A percentile compares a stretch with the other conserved stretches of the same genome.
Conservation (phyloP, 2,888 invertebrate species). For the Mamestra brassicae region DNA sequence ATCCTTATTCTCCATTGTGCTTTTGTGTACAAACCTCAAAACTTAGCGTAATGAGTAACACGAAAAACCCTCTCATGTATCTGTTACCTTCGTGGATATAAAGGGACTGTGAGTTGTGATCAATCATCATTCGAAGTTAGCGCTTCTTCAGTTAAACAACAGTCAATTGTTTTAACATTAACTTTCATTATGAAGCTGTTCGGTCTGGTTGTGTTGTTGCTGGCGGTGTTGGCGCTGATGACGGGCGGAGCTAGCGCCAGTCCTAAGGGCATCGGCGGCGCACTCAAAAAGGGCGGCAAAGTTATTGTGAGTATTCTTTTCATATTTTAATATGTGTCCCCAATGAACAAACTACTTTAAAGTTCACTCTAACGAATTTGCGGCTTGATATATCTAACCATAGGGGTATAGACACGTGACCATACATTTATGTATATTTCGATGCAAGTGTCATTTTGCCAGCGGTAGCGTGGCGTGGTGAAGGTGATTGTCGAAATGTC, state of each 20-base stretch:
- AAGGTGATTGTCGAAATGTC: too few species aligned
- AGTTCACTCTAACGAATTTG: too few species aligned
- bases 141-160: constrained; percentile 20
- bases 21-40: constrained; percentile 5
- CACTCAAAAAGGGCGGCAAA: constrained; percentile 68
- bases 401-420: too few species aligned
- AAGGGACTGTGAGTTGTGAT: constrained; percentile 1
- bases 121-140: constrained; percentile 36
- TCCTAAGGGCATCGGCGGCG: constrained; percentile 45
- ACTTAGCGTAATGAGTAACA: constrained; percentile 25
- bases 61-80: constrained; percentile 22
- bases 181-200: constrained; percentile 47
- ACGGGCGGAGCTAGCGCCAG: constrained; percentile 39
- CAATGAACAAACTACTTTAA: too few species aligned
- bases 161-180: background rate
- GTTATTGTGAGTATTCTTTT: constrained; percentile 62
- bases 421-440: too few species aligned
- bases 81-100: constrained; percentile 14
- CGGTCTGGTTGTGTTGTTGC: constrained; percentile 32
- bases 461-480: too few species aligned
- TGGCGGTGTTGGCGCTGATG: constrained; percentile 49
- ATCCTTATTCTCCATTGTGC: constrained; percentile 29
- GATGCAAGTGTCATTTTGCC: too few species aligned
- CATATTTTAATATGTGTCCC: too few species aligned
- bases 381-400: too few species aligned